Evolutionary conservation across 2,888 invertebrate genomes (phyloP).

Genomic region (Cryptus viduatorius): DNA sequence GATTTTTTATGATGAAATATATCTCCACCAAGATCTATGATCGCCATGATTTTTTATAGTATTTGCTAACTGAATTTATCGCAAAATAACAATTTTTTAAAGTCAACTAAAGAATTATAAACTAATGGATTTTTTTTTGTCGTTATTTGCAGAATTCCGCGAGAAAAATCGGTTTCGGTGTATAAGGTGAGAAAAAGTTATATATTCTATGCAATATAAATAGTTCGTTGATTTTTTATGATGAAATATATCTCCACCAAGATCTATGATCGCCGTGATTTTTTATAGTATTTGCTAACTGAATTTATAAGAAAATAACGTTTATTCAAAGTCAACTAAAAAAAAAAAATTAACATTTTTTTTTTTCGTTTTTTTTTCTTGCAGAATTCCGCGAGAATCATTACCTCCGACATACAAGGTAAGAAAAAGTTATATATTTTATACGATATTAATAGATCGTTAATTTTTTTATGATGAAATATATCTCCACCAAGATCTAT

Average conservation of each 20-base stretch:
- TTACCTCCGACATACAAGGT: not conserved
- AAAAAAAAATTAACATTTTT: too few species aligned
- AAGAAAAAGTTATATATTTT: not conserved
- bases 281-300: slow-evolving; percentile 74
- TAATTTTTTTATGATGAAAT: slow-evolving; percentile 67
- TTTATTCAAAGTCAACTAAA: not conserved
- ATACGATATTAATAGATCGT: not conserved
- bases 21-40: slow-evolving; percentile 74
- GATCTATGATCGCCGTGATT: slow-evolving; percentile 75
- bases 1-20: slow-evolving; percentile 68
- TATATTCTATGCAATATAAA: too few species aligned
- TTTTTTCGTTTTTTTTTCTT: too few species aligned
- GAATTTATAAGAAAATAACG: slow-evolving; percentile 47
- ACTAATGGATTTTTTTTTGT: slow-evolving; percentile 7
- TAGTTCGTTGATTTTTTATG: slow-evolving; percentile 48
- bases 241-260: slow-evolving; percentile 73
- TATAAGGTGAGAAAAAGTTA: not conserved
- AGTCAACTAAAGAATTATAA: not conserved
- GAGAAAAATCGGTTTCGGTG: not conserved
- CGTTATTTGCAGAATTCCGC: slow-evolving; percentile 37
- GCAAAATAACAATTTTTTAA: not conserved
- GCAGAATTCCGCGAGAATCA: too few species aligned
- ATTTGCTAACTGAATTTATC: slow-evolving; percentile 72
- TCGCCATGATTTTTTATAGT: slow-evolving; percentile 72
- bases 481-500: slow-evolving; percentile 73